Evolutionary conservation across 2,797 vertebrate genomes (phyloP), one percentile per base, ranked within the genome.

Genomic region (Sebastes steindachneri): DNA sequence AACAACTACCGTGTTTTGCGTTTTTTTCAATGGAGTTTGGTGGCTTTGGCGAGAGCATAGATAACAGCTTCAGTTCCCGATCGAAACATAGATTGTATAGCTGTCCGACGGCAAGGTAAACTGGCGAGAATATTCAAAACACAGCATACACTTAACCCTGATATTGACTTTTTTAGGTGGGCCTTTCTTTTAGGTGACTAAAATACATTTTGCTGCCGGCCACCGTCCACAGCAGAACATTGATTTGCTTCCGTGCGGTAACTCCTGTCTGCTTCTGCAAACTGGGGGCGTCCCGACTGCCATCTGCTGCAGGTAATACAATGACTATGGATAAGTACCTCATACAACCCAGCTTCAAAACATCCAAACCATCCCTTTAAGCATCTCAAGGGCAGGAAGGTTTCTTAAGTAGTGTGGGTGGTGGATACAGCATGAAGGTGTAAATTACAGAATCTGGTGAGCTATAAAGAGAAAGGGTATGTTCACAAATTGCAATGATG

Each of bases 391-490:
- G 28, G 45, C 11, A 60, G 35, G n/a, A 67, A 53, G 37, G 33
- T 25, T 67, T 77, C 15, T 75, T 26, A 68, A 67, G 73, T 35
- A n/a, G 29, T 12, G 29, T 21, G 60, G 75, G 33, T 62, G 63
- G 21, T 35, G 51, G 72, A 62, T 74, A 3, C 17, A 21, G 7
- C 15, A 48, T 10, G 28, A 77, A 51, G 11, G 75, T 84, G 35
- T 70, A 67, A 77, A 77, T 82, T 71, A 68, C 55, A 74, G 29
- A 77, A 41, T 45, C 11, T 72, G 29, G 21, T 57, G 28, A 31
- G 57, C 14, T 53, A 7, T 37, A n/a, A 41, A 51, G 41, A 45
- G 8, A 64, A 57, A 41, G 25, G 4, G 17, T 37, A 2, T 63
- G 26, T 82, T 80, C 75, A 35, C 33, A 77, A 77, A 53, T 53